phyloP scores from a whole-genome alignment of 2,797 vertebrate species.

The Sylvilagus floridanus region DNA sequence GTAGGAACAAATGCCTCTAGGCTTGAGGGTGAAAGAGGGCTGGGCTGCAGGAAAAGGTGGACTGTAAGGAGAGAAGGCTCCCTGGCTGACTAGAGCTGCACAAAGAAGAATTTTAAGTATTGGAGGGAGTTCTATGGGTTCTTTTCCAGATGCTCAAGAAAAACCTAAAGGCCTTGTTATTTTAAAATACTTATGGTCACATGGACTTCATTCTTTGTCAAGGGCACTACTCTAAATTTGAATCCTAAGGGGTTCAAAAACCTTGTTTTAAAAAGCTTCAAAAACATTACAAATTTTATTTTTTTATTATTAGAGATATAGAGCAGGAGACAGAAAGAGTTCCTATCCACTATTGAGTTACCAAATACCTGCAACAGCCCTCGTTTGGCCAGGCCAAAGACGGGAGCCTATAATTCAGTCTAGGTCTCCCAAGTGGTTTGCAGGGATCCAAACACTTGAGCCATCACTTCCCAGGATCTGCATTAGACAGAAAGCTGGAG shows the following conservation, averaged over 20 bases:
- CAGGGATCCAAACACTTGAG: too few relatives aligned
- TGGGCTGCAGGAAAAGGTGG: not conserved
- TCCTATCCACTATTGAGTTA: too few relatives aligned
- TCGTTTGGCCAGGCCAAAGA: too few relatives aligned
- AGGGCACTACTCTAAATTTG: constrained; percentile 1
- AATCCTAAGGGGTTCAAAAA: not conserved
- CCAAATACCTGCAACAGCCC: too few relatives aligned
- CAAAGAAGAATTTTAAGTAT: not conserved
- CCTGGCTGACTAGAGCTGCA: not conserved
- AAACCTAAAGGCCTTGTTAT: not conserved
- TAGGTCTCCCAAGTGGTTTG: too few relatives aligned
- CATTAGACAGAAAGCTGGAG: too few relatives aligned
- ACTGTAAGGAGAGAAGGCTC: not conserved
- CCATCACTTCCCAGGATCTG: too few relatives aligned
- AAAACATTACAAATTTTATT: not conserved
- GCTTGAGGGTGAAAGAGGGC: not conserved
- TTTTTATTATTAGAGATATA: too few relatives aligned
- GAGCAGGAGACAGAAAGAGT: too few relatives aligned
- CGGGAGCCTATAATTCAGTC: too few relatives aligned
- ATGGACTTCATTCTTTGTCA: not conserved
- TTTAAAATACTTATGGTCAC: not conserved
- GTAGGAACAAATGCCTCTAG: not conserved
- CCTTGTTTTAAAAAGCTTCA: not conserved
- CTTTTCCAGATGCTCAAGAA: not conserved
- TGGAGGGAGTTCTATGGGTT: not conserved